Conservation (phyloP, 2,888 invertebrate genomes). For the Pseudococcus longispinus region DNA sequence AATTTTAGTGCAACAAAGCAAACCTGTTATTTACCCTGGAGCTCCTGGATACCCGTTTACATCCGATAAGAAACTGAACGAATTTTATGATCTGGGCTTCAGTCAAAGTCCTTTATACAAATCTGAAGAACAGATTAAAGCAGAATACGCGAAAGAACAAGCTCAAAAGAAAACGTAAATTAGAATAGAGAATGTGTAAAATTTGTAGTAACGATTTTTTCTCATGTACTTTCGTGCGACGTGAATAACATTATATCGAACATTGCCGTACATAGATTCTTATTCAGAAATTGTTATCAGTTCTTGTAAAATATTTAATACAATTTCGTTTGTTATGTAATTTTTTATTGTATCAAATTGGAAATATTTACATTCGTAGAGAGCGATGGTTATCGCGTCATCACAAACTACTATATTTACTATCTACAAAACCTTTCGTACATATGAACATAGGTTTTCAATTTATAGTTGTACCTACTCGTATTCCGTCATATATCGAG, state of each 20-base stretch:
- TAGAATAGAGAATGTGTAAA: neutral
- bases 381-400: too few relatives aligned
- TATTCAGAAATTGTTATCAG: neutral
- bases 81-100: slow-evolving; percentile 5
- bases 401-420: too few relatives aligned
- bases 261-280: neutral
- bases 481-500: too few relatives aligned
- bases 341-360: neutral
- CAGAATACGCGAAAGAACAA: slow-evolving; percentile 23
- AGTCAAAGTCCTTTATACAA: slow-evolving; percentile 15
- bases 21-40: slow-evolving; percentile 35
- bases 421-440: too few relatives aligned
- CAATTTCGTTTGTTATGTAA: neutral
- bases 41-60: slow-evolving; percentile 42
- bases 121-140: slow-evolving; percentile 37
- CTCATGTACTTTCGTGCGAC: neutral
- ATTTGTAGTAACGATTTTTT: neutral
- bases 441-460: too few relatives aligned
- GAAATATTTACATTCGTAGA: neutral
- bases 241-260: too few relatives aligned
- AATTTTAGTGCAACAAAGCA: neutral
- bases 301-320: neutral
- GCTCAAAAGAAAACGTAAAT: neutral
- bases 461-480: too few relatives aligned
- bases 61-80: neutral